A percentile compares a stretch with the other conserved stretches of the same genome.
These are phyloP conservation scores for Cyanistes caeruleus DNA, from an alignment of 2,113 vertebrate genomes.

Conservation along the genomic window DNA sequence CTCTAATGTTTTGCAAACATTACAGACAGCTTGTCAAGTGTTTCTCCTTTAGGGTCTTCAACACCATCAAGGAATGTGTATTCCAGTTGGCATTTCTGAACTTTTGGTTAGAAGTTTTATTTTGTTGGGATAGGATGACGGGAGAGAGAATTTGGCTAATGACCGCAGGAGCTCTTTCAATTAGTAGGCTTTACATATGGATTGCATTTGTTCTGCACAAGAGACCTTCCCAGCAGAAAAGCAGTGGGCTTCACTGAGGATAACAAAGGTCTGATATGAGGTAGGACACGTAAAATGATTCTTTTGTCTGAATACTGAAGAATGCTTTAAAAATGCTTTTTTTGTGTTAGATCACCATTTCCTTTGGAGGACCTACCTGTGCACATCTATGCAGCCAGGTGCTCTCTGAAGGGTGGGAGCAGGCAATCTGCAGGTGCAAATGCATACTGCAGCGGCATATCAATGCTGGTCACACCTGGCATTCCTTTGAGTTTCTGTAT, in stretches of 20 bases:
- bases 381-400: not conserved
- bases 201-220: not conserved
- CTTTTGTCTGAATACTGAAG: not conserved
- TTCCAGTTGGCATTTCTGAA: not conserved
- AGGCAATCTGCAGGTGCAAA: not conserved
- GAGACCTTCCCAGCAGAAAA: not conserved
- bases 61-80: not conserved
- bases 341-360: not conserved
- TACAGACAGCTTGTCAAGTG: not conserved
- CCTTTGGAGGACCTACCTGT: not conserved
- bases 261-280: not conserved
- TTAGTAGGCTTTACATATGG: not conserved
- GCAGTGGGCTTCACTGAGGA: not conserved
- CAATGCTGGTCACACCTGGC: not conserved
- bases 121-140: not conserved
- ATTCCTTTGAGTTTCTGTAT: not conserved
- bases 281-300: not conserved
- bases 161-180: not conserved
- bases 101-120: not conserved
- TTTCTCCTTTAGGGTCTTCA: constrained; percentile 15
- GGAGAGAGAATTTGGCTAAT: not conserved
- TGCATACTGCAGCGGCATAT: not conserved
- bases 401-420: not conserved
- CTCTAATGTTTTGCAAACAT: not conserved
- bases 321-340: not conserved